phyloP scores from a whole-genome alignment of 2,888 invertebrate genomes.

The Falcaria lacertinaria region DNA sequence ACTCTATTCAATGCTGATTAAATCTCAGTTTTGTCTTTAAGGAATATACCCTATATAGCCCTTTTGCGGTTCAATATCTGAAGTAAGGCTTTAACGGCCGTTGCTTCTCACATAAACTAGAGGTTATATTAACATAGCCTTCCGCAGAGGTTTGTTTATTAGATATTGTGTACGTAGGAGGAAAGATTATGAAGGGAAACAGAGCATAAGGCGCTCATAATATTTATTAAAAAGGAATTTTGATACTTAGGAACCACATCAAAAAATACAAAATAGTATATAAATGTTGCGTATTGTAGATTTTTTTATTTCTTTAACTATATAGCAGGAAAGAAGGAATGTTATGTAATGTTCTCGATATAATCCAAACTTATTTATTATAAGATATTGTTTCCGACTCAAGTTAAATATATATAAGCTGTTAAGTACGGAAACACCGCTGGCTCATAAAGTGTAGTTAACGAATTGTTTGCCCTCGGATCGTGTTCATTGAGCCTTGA shows the following conservation, averaged over 20 bases:
- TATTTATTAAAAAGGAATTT: neutral
- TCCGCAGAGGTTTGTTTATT: neutral
- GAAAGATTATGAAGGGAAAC: neutral
- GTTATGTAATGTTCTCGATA: too few relatives aligned
- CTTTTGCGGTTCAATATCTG: neutral
- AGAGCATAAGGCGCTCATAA: neutral
- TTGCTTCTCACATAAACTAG: neutral
- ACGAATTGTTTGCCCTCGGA: constrained; percentile 26
- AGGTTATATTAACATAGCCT: neutral
- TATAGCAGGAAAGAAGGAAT: too few relatives aligned
- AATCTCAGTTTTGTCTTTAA: neutral
- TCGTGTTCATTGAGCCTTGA: constrained; percentile 42
- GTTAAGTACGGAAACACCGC: neutral
- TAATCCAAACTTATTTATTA: too few relatives aligned
- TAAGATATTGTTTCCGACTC: too few relatives aligned
- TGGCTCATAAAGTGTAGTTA: constrained; percentile 15
- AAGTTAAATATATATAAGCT: neutral
- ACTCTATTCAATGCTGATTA: neutral
- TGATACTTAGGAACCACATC: neutral
- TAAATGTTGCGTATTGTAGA: too few relatives aligned
- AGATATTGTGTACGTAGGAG: neutral
- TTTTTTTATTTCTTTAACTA: too few relatives aligned
- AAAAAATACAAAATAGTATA: too few relatives aligned
- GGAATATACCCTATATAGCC: neutral
- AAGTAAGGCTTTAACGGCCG: neutral